These are phyloP conservation scores for Panonychus citri DNA, from an alignment of 1,140 invertebrate genomes.

Conservation along the genomic window DNA sequence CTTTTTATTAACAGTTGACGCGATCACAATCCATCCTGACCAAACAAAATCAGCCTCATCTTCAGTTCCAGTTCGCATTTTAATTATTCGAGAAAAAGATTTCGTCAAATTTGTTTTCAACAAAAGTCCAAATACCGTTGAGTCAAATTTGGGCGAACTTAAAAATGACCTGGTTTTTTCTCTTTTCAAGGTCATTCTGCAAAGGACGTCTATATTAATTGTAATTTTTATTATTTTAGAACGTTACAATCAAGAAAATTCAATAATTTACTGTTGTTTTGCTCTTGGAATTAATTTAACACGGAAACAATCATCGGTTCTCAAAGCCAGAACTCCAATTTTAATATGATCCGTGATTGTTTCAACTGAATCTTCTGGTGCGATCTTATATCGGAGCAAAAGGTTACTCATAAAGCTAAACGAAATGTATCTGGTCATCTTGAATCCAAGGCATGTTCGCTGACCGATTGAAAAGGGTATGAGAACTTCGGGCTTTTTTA, in stretches of 20 bases:
- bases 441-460: constrained; percentile 65
- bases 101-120: constrained; percentile 46
- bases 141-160: constrained; percentile 21
- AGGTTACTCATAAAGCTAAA: too few species aligned
- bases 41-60: neutral
- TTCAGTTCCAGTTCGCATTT: neutral
- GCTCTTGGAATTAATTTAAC: neutral
- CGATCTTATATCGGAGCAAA: too few species aligned
- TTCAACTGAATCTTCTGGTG: too few species aligned
- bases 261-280: too few species aligned
- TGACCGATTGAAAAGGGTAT: constrained; percentile 67
- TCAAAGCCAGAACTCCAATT: neutral
- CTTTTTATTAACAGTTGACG: neutral
- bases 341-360: too few species aligned
- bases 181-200: too few species aligned
- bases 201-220: too few species aligned
- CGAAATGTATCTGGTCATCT: too few species aligned
- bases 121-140: constrained; percentile 35
- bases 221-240: too few species aligned
- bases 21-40: neutral
- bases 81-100: constrained; percentile 40
- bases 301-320: neutral
- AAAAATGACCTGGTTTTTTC: neutral
- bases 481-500: constrained; percentile 34
- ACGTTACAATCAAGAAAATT: too few species aligned